A percentile compares a stretch with the other conserved stretches of the same genome.
Evolutionary conservation across 2,113 vertebrate species (phyloP).

Genomic region (Myrmophylax atrothorax): DNA sequence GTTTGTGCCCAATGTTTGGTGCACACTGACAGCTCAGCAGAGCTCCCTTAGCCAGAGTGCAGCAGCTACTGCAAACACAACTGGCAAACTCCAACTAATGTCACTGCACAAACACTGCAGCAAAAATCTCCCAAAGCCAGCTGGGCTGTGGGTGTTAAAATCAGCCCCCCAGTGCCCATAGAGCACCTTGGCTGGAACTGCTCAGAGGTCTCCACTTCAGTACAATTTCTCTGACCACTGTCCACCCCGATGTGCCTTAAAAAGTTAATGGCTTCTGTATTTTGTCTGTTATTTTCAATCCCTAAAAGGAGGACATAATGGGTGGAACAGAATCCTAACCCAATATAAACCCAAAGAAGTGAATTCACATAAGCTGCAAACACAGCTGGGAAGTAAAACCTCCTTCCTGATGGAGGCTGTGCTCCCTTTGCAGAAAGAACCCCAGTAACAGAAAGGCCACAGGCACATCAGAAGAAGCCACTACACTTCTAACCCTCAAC

Average conservation of each 20-base stretch:
- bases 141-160: background rate
- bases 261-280: background rate
- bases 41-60: background rate
- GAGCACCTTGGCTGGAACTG: background rate
- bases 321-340: background rate
- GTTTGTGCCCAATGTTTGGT: background rate
- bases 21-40: background rate
- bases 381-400: background rate
- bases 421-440: background rate
- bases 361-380: background rate
- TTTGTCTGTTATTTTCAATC: background rate
- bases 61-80: background rate
- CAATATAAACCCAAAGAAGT: background rate
- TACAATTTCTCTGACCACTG: background rate
- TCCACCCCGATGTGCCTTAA: fast-evolving
- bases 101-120: background rate
- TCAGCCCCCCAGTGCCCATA: background rate
- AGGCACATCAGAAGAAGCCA: background rate
- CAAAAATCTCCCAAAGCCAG: background rate
- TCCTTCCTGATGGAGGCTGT: background rate
- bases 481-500: background rate
- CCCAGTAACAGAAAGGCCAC: background rate
- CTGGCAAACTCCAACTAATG: background rate
- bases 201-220: background rate
- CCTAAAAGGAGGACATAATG: background rate